A percentile compares a stretch with the other conserved stretches of the same genome.
These are phyloP conservation scores for Nanger granti DNA, from an alignment of 2,113 vertebrate genomes.

Conservation along the genomic window DNA sequence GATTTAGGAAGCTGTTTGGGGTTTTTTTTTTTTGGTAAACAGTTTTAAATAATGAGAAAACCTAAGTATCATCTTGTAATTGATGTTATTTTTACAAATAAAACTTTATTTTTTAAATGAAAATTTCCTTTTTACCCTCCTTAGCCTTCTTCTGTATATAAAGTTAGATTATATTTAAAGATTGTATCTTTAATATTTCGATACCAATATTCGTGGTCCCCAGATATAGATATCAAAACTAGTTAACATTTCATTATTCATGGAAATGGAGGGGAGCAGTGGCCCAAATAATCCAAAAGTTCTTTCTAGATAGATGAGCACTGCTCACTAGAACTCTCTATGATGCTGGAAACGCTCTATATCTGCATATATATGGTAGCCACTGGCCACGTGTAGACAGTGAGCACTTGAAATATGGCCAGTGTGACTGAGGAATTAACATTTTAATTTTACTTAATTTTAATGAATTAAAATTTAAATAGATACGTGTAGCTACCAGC, in stretches of 20 bases:
- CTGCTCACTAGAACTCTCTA: neutral
- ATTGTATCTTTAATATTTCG: neutral
- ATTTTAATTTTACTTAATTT: neutral
- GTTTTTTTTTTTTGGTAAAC: neutral
- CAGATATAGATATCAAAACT: neutral
- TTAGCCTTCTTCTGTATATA: neutral
- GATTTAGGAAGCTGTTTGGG: neutral
- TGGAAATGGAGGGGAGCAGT: neutral
- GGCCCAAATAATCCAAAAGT: neutral
- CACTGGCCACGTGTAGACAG: neutral
- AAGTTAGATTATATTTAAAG: conserved; percentile 11
- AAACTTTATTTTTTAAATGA: neutral
- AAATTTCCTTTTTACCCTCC: neutral
- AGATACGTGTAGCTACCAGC: neutral
- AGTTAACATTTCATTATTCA: neutral
- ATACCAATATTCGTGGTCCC: neutral
- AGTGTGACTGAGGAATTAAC: neutral
- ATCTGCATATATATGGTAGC: neutral
- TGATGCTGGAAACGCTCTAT: neutral
- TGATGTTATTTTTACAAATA: neutral
- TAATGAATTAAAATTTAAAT: neutral
- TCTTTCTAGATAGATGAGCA: neutral
- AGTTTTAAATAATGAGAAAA: neutral
- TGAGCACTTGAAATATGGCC: neutral
- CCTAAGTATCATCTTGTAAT: neutral